Evolutionary conservation across 2,797 vertebrate genomes (phyloP).

Genomic region (Heliangelus exortis): DNA sequence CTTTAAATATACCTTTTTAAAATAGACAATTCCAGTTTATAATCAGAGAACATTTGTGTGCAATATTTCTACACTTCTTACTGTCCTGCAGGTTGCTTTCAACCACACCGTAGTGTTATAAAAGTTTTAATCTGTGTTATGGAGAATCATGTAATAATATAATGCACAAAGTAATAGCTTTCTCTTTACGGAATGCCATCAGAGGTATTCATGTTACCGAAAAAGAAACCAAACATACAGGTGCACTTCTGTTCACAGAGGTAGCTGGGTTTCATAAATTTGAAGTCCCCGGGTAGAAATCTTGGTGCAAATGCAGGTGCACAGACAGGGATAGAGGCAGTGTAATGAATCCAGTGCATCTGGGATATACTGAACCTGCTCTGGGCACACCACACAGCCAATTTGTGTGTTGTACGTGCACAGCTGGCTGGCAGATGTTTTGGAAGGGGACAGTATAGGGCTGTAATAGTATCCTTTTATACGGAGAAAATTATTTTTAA

Average conservation of each 20-base stretch:
- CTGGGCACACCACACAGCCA: not conserved
- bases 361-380: not conserved
- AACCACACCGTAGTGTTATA: not conserved
- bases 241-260: not conserved
- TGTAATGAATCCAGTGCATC: not conserved
- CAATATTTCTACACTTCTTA: slow-evolving; percentile 33
- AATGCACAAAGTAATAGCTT: not conserved
- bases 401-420: not conserved
- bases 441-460: not conserved
- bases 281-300: not conserved
- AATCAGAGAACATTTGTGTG: slow-evolving; percentile 11
- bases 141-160: not conserved
- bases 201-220: not conserved
- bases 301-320: not conserved
- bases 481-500: not conserved
- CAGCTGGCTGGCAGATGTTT: not conserved
- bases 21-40: not conserved
- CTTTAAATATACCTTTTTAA: slow-evolving; percentile 32
- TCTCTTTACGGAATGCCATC: not conserved
- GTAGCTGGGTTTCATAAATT: not conserved
- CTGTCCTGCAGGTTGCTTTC: slow-evolving; percentile 41
- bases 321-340: not conserved
- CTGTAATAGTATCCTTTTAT: not conserved
- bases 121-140: not conserved
- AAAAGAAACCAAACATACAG: not conserved